Conservation (phyloP, 2,113 vertebrate genomes). For the Burhinus bistriatus region DNA sequence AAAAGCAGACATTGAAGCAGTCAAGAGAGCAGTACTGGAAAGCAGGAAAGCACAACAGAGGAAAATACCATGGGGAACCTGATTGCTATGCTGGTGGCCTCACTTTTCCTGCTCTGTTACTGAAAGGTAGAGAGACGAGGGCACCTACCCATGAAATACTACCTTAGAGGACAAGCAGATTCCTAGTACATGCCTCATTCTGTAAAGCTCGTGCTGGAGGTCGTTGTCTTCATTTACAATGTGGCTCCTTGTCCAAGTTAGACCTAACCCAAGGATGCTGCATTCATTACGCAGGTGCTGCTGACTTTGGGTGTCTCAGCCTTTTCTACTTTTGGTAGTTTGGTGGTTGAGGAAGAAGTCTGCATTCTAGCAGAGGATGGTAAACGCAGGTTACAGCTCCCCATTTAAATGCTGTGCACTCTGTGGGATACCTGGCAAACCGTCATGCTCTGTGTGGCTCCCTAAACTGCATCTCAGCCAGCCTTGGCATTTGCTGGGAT, state of each 20-base stretch:
- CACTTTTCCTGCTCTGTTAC: neutral
- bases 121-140: neutral
- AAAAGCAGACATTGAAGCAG: neutral
- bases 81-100: neutral
- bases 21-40: neutral
- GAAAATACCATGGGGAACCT: neutral
- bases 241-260: neutral
- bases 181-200: neutral
- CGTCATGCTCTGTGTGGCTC: fast-evolving
- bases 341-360: neutral
- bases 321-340: neutral
- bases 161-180: neutral
- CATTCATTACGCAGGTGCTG: neutral
- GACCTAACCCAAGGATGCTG: neutral
- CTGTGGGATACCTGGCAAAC: neutral
- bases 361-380: neutral
- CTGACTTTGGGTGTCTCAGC: neutral
- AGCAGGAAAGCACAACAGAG: neutral
- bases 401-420: neutral
- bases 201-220: neutral
- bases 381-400: neutral
- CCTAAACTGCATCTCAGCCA: neutral
- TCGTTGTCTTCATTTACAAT: neutral
- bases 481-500: neutral
- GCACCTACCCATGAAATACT: neutral